Evolutionary conservation across 1,140 invertebrate genomes (phyloP).

Genomic region (Ceratina australensis): DNA sequence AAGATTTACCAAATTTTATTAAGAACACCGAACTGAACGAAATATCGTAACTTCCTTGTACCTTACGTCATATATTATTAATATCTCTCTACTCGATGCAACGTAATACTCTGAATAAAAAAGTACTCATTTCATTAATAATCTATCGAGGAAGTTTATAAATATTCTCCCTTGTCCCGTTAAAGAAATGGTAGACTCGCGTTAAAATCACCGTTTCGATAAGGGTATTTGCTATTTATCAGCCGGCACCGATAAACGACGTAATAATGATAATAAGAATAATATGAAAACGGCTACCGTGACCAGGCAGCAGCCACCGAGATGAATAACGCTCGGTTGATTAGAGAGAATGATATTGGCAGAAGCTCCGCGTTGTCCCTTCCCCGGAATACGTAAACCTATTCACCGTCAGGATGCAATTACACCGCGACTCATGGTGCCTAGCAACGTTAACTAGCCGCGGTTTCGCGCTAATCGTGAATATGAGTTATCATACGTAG

Average conservation of each 20-base stretch:
- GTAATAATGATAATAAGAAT: background rate
- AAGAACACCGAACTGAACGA: no score
- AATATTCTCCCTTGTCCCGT: no score
- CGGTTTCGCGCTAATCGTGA: constrained; percentile 32
- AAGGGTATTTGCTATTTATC: constrained; percentile 23
- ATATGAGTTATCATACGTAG: constrained; percentile 31
- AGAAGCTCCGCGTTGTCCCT: constrained; percentile 16
- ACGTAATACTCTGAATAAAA: no score
- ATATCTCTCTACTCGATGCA: no score
- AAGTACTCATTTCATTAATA: no score
- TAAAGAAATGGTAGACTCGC: no score
- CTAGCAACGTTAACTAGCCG: constrained; percentile 28
- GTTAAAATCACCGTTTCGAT: background rate
- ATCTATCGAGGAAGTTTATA: no score
- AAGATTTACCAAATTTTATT: no score
- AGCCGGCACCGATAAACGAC: no score
- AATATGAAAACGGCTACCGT: background rate
- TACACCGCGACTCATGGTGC: constrained; percentile 7
- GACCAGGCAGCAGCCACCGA: background rate
- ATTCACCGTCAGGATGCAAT: constrained; percentile 42
- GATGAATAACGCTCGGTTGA: constrained; percentile 15
- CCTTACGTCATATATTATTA: no score
- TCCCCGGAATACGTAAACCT: constrained; percentile 19
- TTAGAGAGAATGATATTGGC: constrained; percentile 35
- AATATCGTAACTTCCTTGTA: no score